Conservation (phyloP, 2,888 invertebrate species). For the Drosophila stalkeri region DNA sequence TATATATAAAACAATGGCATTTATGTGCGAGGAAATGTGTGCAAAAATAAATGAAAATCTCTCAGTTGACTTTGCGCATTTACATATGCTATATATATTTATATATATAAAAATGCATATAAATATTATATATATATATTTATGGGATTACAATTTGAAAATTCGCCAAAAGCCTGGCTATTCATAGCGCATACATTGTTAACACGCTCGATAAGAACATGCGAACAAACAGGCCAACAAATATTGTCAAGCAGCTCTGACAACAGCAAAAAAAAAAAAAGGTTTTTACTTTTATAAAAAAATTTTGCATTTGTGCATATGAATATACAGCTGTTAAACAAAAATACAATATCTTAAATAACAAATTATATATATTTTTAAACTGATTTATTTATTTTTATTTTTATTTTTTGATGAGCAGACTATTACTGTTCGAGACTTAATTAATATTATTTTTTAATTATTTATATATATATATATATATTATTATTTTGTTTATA, state of each 20-base stretch:
- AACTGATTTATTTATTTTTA: no score
- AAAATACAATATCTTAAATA: neutral
- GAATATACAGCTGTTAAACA: neutral
- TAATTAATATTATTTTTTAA: no score
- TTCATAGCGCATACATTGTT: conserved; percentile 57
- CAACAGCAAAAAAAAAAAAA: neutral
- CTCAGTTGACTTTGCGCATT: conserved; percentile 22
- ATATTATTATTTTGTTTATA: neutral
- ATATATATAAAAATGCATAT: neutral
- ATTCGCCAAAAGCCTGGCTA: conserved; percentile 45
- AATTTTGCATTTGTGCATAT: neutral
- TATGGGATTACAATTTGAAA: conserved; percentile 36
- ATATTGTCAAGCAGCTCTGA: neutral
- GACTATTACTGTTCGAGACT: no score
- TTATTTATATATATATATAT: neutral
- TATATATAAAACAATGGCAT: conserved; percentile 32
- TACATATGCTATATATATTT: neutral
- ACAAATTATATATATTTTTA: no score
- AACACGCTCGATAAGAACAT: conserved; percentile 52
- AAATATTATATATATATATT: conserved; percentile 6
- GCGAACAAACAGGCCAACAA: conserved; percentile 6
- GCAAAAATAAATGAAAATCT: conserved; percentile 15
- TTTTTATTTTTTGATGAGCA: no score
- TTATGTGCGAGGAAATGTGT: conserved; percentile 17
- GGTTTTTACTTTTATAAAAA: no score